These are phyloP conservation scores for Peromyscus californicus DNA, from an alignment of 2,113 vertebrate species.

Conservation along the genomic window DNA sequence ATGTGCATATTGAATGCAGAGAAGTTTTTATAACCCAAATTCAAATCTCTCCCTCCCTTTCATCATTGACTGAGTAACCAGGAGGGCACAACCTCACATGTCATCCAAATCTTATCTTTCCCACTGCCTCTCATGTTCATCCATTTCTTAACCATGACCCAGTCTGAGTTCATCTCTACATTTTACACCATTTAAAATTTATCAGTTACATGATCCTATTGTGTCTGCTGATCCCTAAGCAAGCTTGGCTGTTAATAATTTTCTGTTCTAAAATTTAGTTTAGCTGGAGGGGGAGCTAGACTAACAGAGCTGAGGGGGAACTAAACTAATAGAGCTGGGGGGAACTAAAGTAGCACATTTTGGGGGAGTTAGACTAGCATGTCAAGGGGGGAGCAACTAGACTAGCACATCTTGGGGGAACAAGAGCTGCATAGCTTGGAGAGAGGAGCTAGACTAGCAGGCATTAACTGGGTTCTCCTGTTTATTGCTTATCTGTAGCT, in stretches of 20 bases:
- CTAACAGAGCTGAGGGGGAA: background rate
- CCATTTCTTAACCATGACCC: background rate
- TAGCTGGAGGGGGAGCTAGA: background rate
- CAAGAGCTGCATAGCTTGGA: too few species aligned
- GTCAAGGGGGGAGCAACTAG: background rate
- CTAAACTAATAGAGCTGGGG: background rate
- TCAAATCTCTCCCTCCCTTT: background rate
- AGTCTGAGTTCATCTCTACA: background rate
- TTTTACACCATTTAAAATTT: background rate
- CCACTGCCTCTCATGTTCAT: background rate
- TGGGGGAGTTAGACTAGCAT: too few species aligned
- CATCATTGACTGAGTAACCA: background rate
- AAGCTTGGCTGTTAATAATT: background rate
- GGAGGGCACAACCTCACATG: background rate
- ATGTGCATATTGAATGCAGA: too few species aligned
- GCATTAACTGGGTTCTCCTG: background rate
- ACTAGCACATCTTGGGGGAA: background rate
- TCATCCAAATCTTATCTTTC: background rate
- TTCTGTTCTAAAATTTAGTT: background rate
- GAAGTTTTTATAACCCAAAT: background rate
- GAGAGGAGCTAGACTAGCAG: background rate
- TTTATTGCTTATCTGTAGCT: background rate
- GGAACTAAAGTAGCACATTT: accelerated
- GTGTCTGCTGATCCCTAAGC: background rate
- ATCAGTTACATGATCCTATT: background rate